Evolutionary conservation across 2,888 invertebrate species (phyloP).

Genomic region (Ypsolopha sequella): DNA sequence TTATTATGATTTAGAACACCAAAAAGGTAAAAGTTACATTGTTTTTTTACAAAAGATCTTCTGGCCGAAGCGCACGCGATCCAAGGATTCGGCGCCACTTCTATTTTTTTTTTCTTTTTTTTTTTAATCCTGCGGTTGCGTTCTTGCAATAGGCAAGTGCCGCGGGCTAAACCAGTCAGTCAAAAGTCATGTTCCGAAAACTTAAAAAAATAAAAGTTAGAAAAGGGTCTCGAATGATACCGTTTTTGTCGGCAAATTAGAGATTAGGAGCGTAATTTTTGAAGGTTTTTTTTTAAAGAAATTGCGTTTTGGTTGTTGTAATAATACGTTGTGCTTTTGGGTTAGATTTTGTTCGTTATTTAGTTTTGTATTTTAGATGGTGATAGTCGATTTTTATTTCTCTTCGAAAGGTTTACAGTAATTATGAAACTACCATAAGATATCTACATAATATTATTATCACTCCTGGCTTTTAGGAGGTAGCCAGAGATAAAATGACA

Average conservation of each 20-base stretch:
- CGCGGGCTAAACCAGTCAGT: conserved; percentile 61
- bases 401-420: too few relatives aligned
- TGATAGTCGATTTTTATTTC: too few relatives aligned
- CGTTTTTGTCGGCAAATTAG: conserved; percentile 66
- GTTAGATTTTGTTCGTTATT: conserved; percentile 6
- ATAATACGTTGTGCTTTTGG: conserved; percentile 44
- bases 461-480: too few relatives aligned
- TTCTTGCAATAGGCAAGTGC: conserved; percentile 43
- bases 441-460: too few relatives aligned
- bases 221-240: conserved; percentile 60
- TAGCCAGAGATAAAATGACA: too few relatives aligned
- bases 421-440: too few relatives aligned
- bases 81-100: conserved; percentile 37
- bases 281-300: conserved; percentile 30
- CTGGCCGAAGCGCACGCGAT: conserved; percentile 54
- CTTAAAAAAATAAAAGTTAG: conserved; percentile 31
- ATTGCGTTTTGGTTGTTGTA: conserved; percentile 56
- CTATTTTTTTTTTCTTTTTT: conserved; percentile 34
- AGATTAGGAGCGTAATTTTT: conserved; percentile 40
- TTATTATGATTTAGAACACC: conserved; percentile 6
- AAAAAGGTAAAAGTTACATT: conserved; percentile 51
- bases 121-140: conserved; percentile 43
- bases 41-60: conserved; percentile 45
- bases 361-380: neutral
- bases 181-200: conserved; percentile 60